A percentile compares a stretch with the other conserved stretches of the same genome.
Evolutionary conservation across 2,113 vertebrate species (phyloP).

Genomic region (Forbesichthys papilliferus): DNA sequence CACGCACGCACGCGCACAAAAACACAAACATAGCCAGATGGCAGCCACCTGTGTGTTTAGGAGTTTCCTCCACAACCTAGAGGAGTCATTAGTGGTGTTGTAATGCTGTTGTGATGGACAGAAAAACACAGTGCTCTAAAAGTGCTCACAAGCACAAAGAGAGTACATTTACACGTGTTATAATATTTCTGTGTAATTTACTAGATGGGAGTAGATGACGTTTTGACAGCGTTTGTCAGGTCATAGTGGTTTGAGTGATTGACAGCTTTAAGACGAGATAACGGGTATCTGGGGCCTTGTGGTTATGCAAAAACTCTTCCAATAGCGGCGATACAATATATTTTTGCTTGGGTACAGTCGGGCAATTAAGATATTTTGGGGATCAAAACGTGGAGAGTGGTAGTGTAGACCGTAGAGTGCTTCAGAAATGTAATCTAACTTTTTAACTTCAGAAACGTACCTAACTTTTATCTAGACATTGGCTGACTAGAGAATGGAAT

Average conservation of each 20-base stretch:
- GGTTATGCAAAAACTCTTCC: background rate
- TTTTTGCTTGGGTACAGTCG: background rate
- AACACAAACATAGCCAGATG: constrained; percentile 39
- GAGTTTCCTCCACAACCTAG: constrained; percentile 47
- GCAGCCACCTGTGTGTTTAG: constrained; percentile 54
- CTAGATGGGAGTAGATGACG: background rate
- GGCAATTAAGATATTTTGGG: too few species aligned
- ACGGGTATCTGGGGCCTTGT: constrained; percentile 4
- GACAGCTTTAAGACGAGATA: constrained; percentile 28
- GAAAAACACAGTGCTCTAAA: constrained; percentile 9
- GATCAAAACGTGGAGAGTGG: too few species aligned
- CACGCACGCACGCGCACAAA: constrained; percentile 17
- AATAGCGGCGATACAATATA: background rate
- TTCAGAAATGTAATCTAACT: constrained; percentile 23
- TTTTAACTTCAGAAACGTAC: constrained; percentile 1
- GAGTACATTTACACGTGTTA: background rate
- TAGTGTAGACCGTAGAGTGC: too few species aligned
- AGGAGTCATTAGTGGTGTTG: constrained; percentile 41
- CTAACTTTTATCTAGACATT: constrained; percentile 56
- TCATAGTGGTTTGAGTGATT: background rate
- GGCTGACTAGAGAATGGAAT: constrained; percentile 38
- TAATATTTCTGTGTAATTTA: background rate
- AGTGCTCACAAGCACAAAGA: background rate
- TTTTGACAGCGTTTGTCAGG: constrained; percentile 9
- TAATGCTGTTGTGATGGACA: constrained; percentile 28